A percentile compares a stretch with the other conserved stretches of the same genome.
Evolutionary conservation across 2,888 invertebrate species (phyloP).

Genomic region (Papilio elwesi): DNA sequence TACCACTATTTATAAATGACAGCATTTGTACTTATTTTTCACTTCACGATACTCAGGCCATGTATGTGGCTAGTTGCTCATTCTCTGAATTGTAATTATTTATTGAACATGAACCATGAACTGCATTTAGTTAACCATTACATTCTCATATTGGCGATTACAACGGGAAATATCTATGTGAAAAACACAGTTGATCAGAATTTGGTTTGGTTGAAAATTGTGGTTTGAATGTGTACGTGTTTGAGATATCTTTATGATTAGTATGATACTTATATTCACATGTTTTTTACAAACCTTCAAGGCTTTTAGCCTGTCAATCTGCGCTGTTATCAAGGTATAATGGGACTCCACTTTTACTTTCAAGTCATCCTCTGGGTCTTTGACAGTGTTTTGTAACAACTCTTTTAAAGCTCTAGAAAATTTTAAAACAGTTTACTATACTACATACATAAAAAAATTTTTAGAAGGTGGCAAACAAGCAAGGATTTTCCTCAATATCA

Average conservation of each 20-base stretch:
- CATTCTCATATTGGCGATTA: no score
- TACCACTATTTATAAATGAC: no score
- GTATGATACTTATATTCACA: slow-evolving; percentile 1
- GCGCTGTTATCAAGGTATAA: slow-evolving; percentile 85
- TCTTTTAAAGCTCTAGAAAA: slow-evolving; percentile 77
- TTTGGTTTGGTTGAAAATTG: no score
- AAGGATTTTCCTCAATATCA: no score
- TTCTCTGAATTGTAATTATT: no score
- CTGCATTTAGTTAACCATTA: no score
- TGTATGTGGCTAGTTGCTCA: background rate
- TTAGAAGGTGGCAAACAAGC: no score
- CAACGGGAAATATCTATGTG: no score
- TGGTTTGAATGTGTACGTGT: no score
- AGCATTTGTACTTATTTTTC: background rate
- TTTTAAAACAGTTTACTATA: background rate
- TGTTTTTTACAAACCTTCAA: slow-evolving; percentile 80
- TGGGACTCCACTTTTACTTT: slow-evolving; percentile 85
- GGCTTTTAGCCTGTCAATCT: slow-evolving; percentile 86
- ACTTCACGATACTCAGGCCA: background rate
- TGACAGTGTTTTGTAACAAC: slow-evolving; percentile 58
- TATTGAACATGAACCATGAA: no score
- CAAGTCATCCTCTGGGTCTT: slow-evolving; percentile 72
- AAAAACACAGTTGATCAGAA: no score
- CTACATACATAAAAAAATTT: background rate
- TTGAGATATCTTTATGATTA: background rate